Conservation (phyloP, 2,888 invertebrate genomes). For the Pseudococcus longispinus region DNA sequence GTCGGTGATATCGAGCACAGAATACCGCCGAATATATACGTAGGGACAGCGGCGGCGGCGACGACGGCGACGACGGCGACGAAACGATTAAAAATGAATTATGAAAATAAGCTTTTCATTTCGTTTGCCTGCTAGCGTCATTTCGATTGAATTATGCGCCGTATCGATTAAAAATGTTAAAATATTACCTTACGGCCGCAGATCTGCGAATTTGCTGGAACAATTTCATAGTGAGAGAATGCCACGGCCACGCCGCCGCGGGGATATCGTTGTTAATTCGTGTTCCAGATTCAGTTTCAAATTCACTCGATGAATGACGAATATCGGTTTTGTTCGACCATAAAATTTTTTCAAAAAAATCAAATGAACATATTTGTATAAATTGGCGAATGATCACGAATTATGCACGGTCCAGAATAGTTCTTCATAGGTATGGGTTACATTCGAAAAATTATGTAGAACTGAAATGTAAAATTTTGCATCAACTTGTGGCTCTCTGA, state of each 20-base stretch:
- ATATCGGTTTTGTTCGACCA: no score
- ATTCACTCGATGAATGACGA: no score
- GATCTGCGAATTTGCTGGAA: background rate
- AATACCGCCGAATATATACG: background rate
- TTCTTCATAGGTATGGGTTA: no score
- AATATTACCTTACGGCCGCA: slow-evolving; percentile 1
- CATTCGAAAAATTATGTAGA: no score
- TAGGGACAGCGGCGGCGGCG: background rate
- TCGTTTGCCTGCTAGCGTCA: slow-evolving; percentile 22
- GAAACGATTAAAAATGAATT: slow-evolving; percentile 32
- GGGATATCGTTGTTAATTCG: background rate
- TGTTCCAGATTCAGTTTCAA: no score
- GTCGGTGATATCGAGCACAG: slow-evolving; percentile 10
- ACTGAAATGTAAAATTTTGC: no score
- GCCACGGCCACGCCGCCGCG: no score
- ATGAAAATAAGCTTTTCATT: slow-evolving; percentile 33
- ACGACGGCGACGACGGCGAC: background rate
- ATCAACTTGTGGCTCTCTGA: no score
- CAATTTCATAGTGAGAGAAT: background rate
- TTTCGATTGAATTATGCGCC: background rate
- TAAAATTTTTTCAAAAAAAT: no score
- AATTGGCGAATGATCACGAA: no score
- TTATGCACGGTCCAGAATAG: no score
- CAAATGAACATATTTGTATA: no score
- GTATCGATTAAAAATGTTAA: slow-evolving; percentile 4